Evolutionary conservation across 2,888 invertebrate genomes (phyloP).

Genomic region (Nasonovia ribisnigri): DNA sequence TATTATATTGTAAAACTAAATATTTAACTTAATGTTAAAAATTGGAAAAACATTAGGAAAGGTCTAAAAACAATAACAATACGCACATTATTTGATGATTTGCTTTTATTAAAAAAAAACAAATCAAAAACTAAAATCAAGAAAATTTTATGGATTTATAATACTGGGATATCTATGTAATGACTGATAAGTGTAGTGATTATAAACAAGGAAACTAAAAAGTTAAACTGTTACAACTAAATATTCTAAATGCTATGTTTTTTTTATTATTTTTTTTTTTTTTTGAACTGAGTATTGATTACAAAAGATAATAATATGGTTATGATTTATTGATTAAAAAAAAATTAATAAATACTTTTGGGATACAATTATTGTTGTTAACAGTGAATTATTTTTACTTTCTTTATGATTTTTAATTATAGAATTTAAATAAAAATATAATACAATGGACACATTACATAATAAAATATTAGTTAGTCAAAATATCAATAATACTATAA

Average conservation of each 20-base stretch:
- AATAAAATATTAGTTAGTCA: constrained; percentile 1
- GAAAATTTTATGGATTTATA: neutral
- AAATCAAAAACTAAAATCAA: neutral
- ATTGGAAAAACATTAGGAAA: neutral
- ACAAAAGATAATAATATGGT: neutral
- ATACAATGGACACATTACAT: neutral
- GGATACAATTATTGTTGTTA: neutral
- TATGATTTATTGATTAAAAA: neutral
- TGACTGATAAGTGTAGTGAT: neutral
- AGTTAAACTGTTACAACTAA: neutral
- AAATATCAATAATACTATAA: neutral
- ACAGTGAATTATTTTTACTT: neutral
- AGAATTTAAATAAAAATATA: neutral
- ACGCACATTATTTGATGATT: neutral
- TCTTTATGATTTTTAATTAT: neutral
- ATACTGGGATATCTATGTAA: neutral
- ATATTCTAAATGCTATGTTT: neutral
- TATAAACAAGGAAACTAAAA: neutral
- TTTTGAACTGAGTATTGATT: neutral
- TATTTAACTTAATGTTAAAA: neutral
- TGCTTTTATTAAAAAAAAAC: neutral
- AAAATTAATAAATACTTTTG: neutral
- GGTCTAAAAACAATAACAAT: neutral
- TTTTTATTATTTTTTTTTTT: neutral
- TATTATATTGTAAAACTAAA: neutral